Percentiles rank a stretch among this genome's conserved stretches.
These are phyloP conservation scores for Neolamprologus falcicula DNA, from an alignment of 2,113 vertebrate genomes.

Conservation along the genomic window DNA sequence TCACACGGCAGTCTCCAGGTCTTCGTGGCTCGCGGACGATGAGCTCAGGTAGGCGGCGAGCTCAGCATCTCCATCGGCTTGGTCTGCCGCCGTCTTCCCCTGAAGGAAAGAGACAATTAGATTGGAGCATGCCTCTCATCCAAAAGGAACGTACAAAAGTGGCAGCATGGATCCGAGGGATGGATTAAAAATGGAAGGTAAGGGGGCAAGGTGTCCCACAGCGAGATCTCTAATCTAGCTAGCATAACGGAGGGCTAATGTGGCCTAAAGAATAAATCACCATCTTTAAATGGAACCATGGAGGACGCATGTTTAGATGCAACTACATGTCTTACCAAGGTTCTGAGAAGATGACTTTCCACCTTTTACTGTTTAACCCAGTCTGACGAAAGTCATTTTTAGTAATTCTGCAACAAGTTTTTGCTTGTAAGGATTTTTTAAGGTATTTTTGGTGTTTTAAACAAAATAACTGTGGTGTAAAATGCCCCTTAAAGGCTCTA, in stretches of 20 bases:
- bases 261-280: not conserved
- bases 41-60: slow-evolving; percentile 81
- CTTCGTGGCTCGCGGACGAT: slow-evolving; percentile 76
- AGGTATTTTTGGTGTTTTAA: not conserved
- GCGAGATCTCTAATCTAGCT: not conserved
- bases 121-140: not conserved
- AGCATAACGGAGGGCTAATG: not conserved
- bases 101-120: slow-evolving; percentile 22
- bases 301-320: not conserved
- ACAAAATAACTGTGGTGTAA: not conserved
- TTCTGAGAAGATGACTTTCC: not conserved
- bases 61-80: slow-evolving; percentile 84
- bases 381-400: not conserved
- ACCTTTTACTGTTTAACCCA: not conserved
- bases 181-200: not conserved
- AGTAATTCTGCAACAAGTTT: not conserved
- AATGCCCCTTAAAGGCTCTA: not conserved
- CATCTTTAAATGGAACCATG: not conserved
- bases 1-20: slow-evolving; percentile 98
- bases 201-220: not conserved
- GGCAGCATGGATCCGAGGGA: not conserved
- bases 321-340: not conserved
- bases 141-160: not conserved
- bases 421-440: not conserved
- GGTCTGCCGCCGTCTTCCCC: slow-evolving; percentile 88